A percentile compares a stretch with the other conserved stretches of the same genome.
phyloP scores from a whole-genome alignment of 2,797 vertebrate genomes.

The Squalus acanthias region DNA sequence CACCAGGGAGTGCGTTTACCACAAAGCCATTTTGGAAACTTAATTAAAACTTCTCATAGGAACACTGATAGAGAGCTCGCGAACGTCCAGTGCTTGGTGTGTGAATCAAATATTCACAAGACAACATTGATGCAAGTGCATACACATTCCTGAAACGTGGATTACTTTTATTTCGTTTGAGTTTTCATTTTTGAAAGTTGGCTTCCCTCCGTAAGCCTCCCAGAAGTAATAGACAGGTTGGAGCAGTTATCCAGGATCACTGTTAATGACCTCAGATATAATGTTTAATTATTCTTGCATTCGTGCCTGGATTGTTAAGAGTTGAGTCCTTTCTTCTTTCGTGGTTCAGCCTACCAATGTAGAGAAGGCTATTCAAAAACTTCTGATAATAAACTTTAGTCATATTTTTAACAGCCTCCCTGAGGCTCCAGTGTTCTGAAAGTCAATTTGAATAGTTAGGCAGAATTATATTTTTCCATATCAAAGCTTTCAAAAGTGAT shows the following conservation, averaged over 20 bases:
- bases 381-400: neutral
- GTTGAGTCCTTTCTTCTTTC: neutral
- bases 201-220: neutral
- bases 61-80: neutral
- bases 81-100: neutral
- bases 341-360: neutral
- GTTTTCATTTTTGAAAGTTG: neutral
- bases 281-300: neutral
- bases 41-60: neutral
- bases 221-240: neutral
- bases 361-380: neutral
- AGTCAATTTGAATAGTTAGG: neutral
- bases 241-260: neutral
- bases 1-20: neutral
- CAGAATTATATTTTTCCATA: neutral
- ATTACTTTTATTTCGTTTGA: neutral
- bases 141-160: neutral
- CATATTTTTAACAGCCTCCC: neutral
- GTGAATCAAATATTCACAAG: neutral
- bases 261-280: neutral
- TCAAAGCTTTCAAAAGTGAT: neutral
- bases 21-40: constrained; percentile 1
- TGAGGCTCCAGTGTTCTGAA: neutral
- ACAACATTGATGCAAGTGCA: neutral
- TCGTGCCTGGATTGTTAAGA: neutral